Evolutionary conservation across 2,113 vertebrate genomes (phyloP).

Genomic region (Cygnus atratus): DNA sequence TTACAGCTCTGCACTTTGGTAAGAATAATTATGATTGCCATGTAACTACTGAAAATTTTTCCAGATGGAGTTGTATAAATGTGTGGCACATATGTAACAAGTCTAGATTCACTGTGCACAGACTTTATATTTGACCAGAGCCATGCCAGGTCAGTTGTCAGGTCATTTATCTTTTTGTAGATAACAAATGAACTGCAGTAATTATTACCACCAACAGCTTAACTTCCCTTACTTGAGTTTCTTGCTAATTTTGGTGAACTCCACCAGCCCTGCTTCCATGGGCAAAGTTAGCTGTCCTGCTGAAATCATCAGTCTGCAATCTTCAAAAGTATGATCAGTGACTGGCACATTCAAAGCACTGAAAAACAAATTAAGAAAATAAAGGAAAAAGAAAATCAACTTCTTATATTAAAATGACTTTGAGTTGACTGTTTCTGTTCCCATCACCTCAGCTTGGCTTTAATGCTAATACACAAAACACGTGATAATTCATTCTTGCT

Average conservation of each 20-base stretch:
- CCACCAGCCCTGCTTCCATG: conserved; percentile 97
- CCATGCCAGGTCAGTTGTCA: background rate
- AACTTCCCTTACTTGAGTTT: conserved; percentile 87
- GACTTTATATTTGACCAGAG: background rate
- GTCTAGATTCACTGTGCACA: background rate
- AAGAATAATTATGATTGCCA: background rate
- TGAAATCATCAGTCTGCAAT: conserved; percentile 96
- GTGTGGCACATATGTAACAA: background rate
- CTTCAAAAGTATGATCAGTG: conserved; percentile 97
- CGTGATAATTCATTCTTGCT: background rate
- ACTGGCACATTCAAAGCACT: conserved; percentile 87
- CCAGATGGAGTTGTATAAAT: background rate
- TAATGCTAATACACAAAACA: background rate
- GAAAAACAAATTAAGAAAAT: background rate
- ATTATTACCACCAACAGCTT: background rate
- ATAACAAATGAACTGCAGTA: background rate
- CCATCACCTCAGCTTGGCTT: background rate
- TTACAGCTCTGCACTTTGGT: background rate
- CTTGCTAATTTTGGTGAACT: conserved; percentile 97
- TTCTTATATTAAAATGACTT: background rate
- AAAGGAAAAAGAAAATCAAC: background rate
- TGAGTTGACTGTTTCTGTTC: background rate
- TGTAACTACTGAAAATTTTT: background rate
- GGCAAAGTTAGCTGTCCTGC: conserved; percentile 93
- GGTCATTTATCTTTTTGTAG: background rate